Evolutionary conservation across 2,113 vertebrate species (phyloP).

Genomic region (Misgurnus anguillicaudatus): DNA sequence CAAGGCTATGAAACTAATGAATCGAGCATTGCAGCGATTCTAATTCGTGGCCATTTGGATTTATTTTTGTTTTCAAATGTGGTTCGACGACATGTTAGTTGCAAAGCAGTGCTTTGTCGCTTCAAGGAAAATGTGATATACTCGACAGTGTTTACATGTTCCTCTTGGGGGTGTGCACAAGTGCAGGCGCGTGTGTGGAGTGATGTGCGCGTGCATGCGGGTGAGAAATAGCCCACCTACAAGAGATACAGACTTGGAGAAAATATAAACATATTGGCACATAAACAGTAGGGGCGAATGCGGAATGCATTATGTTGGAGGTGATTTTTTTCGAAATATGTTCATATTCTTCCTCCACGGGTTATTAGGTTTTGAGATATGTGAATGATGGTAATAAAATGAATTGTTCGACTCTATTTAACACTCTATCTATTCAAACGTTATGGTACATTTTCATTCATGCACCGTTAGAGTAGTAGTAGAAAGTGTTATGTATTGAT

Average conservation of each 20-base stretch:
- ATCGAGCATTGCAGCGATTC: conserved; percentile 18
- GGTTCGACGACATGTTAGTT: conserved; percentile 26
- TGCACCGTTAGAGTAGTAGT: conserved; percentile 56
- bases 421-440: conserved; percentile 69
- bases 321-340: conserved; percentile 75
- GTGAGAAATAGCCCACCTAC: conserved; percentile 20
- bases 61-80: conserved; percentile 39
- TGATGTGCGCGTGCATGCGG: conserved; percentile 25
- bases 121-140: conserved; percentile 24
- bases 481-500: conserved; percentile 59
- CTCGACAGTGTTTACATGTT: conserved; percentile 42
- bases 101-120: conserved; percentile 18
- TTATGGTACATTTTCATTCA: conserved; percentile 67
- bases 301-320: conserved; percentile 61
- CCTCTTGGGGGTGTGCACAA: conserved; percentile 28
- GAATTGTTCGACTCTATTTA: conserved; percentile 86
- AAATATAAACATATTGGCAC: conserved; percentile 42
- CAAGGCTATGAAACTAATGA: conserved; percentile 45
- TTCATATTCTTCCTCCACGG: conserved; percentile 83
- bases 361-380: conserved; percentile 82
- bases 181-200: conserved; percentile 7
- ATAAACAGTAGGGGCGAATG: conserved; percentile 49
- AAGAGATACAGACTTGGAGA: conserved; percentile 30
- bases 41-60: conserved; percentile 40
- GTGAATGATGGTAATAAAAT: conserved; percentile 82